Base-by-base conservation (phyloP, 2,113 vertebrate genomes). In the Furnarius figulus region DNA sequence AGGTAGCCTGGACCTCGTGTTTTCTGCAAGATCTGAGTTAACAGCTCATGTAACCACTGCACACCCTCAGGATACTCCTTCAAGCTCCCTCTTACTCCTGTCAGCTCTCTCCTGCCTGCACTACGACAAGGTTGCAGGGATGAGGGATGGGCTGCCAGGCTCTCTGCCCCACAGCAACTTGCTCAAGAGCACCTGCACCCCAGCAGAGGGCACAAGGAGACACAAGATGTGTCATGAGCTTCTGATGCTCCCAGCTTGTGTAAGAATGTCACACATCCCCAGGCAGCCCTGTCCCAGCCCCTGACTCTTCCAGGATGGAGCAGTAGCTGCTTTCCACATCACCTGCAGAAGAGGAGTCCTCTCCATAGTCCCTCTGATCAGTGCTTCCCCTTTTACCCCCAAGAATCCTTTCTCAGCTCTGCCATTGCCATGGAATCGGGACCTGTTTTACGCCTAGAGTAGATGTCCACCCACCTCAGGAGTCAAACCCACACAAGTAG, bases 1-100 rank as follows among this genome's bases (percentile, higher is more conserved):
- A 70, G 17, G 59, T 30, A 73, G 62, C n/a, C 28, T 2, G 2
- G 52, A 28, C 46, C 30, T 83, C 6, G 0, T 0, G 1, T 90
- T 40, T 55, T 66, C 39, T 35, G 37, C 2, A 1, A 75, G 62
- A 75, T 61, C 50, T 55, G 85, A 89, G 24, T 30, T 82, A 89
- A 79, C 53, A 85, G 62, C 85, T 91, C 14, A 0, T 31, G 53
- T 75, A 91, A 39, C 31, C 6, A 0, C 9, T 0, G 0, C 2
- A 2, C 14, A 8, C 81, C 56, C 76, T 86, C 14, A 0, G 50
- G 85, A 53, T 44, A 30, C 31, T 79, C 52, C 31, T 86, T n/a
- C 72, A 58, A 58, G 47, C 28, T 86, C 52, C 27, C 44, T 55
- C 52, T 58, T 49, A 42, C 56, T 67, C 53, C 58, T 37, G 47